These are phyloP conservation scores for Cyclophora albipunctata DNA, from an alignment of 2,888 invertebrate species.

Conservation along the genomic window DNA sequence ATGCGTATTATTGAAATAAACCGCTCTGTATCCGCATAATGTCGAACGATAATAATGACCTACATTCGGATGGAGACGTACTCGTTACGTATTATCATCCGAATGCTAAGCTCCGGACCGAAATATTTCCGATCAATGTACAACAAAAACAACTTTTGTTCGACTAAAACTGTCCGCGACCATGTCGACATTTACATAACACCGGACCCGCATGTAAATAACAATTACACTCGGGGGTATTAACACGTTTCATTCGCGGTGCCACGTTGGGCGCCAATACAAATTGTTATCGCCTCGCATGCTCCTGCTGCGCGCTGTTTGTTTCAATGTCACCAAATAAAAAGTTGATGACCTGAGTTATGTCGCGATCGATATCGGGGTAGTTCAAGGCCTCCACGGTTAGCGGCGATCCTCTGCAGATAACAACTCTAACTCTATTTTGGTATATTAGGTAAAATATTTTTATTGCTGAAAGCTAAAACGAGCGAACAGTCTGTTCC, in stretches of 20 bases:
- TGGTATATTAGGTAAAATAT: no score
- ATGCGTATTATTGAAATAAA: slow-evolving; percentile 3
- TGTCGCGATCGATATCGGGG: slow-evolving; percentile 12
- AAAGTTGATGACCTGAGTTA: slow-evolving; percentile 16
- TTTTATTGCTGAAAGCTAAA: no score
- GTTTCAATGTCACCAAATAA: slow-evolving; percentile 19
- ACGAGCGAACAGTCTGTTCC: no score
- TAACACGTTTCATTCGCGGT: slow-evolving; percentile 30
- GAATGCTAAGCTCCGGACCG: no score
- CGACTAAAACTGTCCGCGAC: no score
- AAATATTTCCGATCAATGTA: no score
- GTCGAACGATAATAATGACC: slow-evolving; percentile 13
- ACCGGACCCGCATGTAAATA: slow-evolving; percentile 2
- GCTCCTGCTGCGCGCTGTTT: slow-evolving; percentile 12
- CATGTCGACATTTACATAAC: no score
- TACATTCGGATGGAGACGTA: slow-evolving; percentile 15
- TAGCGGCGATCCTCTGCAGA: slow-evolving; percentile 1
- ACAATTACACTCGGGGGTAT: slow-evolving; percentile 14
- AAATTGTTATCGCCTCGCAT: slow-evolving; percentile 24
- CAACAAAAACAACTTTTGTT: no score
- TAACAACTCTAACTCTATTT: no score
- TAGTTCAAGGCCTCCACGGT: slow-evolving; percentile 8
- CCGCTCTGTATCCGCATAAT: slow-evolving; percentile 3
- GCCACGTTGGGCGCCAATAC: slow-evolving; percentile 40
- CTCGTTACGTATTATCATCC: slow-evolving; percentile 5